phyloP scores from a whole-genome alignment of 2,797 vertebrate genomes.

The Sciurus carolinensis region DNA sequence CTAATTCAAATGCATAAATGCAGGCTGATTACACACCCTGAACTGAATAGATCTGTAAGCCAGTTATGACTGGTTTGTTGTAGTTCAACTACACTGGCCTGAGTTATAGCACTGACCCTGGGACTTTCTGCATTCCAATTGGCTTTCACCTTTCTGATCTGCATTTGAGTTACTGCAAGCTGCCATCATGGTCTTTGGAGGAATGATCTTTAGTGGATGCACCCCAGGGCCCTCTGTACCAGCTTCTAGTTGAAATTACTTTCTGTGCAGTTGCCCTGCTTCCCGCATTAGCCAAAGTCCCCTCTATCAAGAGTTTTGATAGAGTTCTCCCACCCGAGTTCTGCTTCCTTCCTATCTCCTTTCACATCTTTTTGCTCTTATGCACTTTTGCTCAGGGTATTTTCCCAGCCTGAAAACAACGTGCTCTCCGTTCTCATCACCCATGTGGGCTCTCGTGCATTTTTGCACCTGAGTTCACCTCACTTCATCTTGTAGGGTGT shows the following conservation, averaged over 20 bases:
- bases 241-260: neutral
- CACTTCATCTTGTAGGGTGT: fast-evolving
- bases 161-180: neutral
- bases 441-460: neutral
- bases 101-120: neutral
- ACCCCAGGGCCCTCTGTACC: too few species aligned
- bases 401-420: neutral
- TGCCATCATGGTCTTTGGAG: neutral
- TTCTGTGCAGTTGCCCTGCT: neutral
- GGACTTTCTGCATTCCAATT: neutral
- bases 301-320: neutral
- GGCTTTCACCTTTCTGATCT: neutral
- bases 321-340: neutral
- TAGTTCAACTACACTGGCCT: too few species aligned
- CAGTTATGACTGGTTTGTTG: neutral
- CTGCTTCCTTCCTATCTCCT: neutral
- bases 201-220: neutral
- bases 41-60: neutral
- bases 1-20: neutral
- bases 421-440: neutral
- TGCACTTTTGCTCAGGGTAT: neutral
- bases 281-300: too few species aligned
- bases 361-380: neutral
- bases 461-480: neutral
- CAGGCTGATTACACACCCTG: too few species aligned